Evolutionary conservation across 2,113 vertebrate species (phyloP), one percentile per base, ranked within the genome.

Genomic region (Callopanchax toddi): DNA sequence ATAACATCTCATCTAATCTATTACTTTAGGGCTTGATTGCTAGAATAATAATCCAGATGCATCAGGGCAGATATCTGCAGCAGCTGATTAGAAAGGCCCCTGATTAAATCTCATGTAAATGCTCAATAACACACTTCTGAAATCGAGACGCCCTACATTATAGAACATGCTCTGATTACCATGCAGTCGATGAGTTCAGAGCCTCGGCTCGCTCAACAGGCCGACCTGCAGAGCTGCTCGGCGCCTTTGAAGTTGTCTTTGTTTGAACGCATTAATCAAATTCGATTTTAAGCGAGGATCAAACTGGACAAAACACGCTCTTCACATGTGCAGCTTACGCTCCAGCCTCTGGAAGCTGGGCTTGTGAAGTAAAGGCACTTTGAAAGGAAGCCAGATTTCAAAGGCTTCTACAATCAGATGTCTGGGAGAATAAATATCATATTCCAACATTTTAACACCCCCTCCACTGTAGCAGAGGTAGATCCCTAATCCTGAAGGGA

Each of bases 171-270:
- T 82, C 85, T 82, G 60, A 81, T 82, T 85, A 56, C 34, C 44
- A 60, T 26, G 20, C 56, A 29, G 23, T 36, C 29, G 18, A 49
- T 53, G 51, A n/a, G 45, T 60, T 63, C 42, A 67, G 63, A 73
- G 51, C 63, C 46, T 67, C 50, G 60, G 29, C 62, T 61, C 60
- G n/a, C 54, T 61, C 52, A 36, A 60, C 53, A 54, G 32, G 44
- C 69, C 71, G 67, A 78, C 79, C 76, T 63, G 76, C 63, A 48
- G 62, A 67, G 20, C 52, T 22, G 20, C 53, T 9, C 16, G 17
- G 12, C 16, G 53, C 69, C 74, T 87, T 86, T 83, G 79, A 83
- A 78, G 76, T 68, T 46, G 55, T 44, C 43, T 59, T 81, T 71
- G 67, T 83, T 68, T 66, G 51, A 78, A 54, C 74, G 57, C 54